A percentile compares a stretch with the other conserved stretches of the same genome.
These are phyloP conservation scores for Nematostella vectensis DNA, from an alignment of 92 coral and sea anemone species.

Conservation along the genomic window DNA sequence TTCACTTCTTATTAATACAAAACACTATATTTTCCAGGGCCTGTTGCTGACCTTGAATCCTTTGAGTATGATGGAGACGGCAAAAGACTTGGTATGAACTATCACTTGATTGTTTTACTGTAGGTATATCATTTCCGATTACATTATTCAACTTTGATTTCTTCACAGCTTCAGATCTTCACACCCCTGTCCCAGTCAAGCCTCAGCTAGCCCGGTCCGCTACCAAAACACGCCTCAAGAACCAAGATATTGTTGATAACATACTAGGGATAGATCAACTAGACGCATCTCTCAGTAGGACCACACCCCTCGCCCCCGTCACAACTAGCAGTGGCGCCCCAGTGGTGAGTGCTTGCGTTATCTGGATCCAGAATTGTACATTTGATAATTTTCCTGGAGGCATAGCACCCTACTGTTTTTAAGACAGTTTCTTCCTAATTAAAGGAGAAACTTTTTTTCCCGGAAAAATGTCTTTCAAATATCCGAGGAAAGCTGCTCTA, in stretches of 20 bases:
- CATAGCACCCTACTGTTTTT: no score
- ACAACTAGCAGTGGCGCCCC: conserved; percentile 11
- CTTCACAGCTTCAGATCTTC: conserved; percentile 34
- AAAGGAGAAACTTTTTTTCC: no score
- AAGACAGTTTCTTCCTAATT: no score
- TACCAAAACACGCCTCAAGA: conserved; percentile 68
- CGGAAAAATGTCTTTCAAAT: no score
- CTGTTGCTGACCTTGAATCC: conserved; percentile 27
- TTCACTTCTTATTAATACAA: no score
- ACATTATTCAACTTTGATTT: no score
- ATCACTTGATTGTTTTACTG: no score
- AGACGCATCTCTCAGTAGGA: conserved; percentile 42
- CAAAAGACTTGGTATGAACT: conserved; percentile 33
- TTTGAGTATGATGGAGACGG: conserved; percentile 34
- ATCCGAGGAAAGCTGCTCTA: no score
- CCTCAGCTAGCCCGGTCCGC: conserved; percentile 94
- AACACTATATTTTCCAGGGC: no score
- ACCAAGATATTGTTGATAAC: conserved; percentile 51
- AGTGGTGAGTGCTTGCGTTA: conserved; percentile 6
- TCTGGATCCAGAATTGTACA: conserved; percentile 6
- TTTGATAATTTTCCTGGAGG: neutral
- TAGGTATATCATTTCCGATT: no score
- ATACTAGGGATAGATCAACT: conserved; percentile 48
- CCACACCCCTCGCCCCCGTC: conserved; percentile 76
- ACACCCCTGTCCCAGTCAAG: conserved; percentile 84